Conservation (phyloP, 2,113 vertebrate genomes). For the human (Homo sapiens) region DNA sequence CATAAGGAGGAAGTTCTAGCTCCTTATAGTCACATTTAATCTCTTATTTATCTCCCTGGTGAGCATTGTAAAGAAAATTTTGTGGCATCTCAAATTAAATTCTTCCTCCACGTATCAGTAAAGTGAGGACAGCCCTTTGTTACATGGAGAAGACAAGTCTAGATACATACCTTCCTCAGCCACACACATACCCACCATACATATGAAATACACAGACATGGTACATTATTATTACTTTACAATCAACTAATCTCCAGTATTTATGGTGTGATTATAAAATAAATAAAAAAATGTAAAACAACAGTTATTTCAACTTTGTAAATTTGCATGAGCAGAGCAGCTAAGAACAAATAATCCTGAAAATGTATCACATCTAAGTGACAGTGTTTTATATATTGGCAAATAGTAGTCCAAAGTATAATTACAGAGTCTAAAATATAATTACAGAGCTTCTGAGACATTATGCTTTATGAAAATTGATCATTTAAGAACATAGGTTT, state of each 20-base stretch:
- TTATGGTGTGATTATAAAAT: conserved; percentile 9
- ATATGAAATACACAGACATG: not conserved
- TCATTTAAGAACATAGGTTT: not conserved
- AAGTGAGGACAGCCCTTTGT: not conserved
- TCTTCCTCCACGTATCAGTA: not conserved
- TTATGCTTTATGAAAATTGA: not conserved
- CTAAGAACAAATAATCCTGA: no score
- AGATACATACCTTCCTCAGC: not conserved
- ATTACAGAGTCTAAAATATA: not conserved
- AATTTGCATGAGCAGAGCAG: not conserved
- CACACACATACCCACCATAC: no score
- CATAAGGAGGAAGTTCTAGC: not conserved
- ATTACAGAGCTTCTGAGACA: not conserved
- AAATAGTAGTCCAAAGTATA: no score
- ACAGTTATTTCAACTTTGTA: conserved; percentile 7
- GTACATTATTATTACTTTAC: not conserved
- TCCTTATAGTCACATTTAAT: not conserved
- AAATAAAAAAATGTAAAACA: not conserved
- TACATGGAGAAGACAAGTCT: not conserved
- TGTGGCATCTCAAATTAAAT: not conserved
- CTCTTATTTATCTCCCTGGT: not conserved
- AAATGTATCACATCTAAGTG: no score
- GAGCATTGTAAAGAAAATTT: not conserved
- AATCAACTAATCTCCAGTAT: not conserved
- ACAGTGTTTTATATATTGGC: no score